Conservation (phyloP, 2,113 vertebrate species). For the Tachysurus vachellii region DNA sequence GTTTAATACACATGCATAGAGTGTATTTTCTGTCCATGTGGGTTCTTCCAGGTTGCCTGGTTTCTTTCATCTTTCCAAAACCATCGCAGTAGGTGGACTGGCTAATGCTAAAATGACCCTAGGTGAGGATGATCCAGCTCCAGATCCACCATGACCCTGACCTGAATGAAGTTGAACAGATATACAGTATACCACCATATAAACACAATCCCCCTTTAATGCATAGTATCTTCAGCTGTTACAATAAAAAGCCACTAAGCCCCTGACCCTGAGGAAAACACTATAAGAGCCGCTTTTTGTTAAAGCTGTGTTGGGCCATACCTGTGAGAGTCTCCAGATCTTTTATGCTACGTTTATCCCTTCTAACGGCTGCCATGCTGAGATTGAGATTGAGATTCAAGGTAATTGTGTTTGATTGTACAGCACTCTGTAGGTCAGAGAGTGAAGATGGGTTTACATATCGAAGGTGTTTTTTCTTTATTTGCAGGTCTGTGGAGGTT, state of each 20-base stretch:
- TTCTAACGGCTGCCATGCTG: slow-evolving; percentile 8
- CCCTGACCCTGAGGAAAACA: slow-evolving; percentile 31
- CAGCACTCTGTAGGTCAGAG: slow-evolving; percentile 35
- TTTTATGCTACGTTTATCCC: slow-evolving; percentile 33
- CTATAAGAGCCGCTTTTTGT: slow-evolving; percentile 29
- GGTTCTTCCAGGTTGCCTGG: background rate
- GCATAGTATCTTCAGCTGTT: slow-evolving; percentile 29
- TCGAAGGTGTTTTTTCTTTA: slow-evolving; percentile 25
- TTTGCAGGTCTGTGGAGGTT: slow-evolving; percentile 30
- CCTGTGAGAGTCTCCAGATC: slow-evolving; percentile 21
- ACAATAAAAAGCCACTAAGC: slow-evolving; percentile 17
- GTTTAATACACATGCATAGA: too few species aligned
- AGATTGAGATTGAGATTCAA: slow-evolving; percentile 28
- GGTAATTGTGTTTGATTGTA: slow-evolving; percentile 51
- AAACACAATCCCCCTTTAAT: slow-evolving; percentile 4
- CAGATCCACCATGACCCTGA: background rate
- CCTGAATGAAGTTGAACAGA: background rate
- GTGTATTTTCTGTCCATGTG: background rate
- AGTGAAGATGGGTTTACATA: slow-evolving; percentile 51
- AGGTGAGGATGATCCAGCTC: background rate
- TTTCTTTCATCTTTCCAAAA: background rate
- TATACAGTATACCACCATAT: background rate
- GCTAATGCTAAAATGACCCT: background rate
- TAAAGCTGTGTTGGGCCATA: slow-evolving; percentile 30
- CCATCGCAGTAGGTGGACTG: background rate